Conservation (phyloP, 2,888 invertebrate species). For the Andrena praecox region DNA sequence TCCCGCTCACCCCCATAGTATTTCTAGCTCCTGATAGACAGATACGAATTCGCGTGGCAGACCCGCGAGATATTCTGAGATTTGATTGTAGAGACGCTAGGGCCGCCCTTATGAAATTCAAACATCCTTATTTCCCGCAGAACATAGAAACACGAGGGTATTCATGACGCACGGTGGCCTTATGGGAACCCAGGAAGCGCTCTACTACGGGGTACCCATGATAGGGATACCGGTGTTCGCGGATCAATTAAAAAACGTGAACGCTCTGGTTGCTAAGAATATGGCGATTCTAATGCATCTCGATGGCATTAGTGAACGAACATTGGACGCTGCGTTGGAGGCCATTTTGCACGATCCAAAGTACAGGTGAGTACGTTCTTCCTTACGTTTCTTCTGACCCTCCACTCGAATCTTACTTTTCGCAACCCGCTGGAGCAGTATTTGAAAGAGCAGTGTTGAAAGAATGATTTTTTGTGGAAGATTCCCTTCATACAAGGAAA, state of each 20-base stretch:
- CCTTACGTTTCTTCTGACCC: slow-evolving; percentile 9
- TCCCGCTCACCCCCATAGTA: too few species aligned
- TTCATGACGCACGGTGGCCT: slow-evolving; percentile 78
- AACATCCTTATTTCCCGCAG: slow-evolving; percentile 37
- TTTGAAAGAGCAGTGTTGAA: too few species aligned
- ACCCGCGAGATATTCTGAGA: too few species aligned
- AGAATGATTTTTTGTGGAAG: too few species aligned
- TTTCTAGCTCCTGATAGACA: not conserved
- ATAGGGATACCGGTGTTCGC: slow-evolving; percentile 74
- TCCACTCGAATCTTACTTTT: not conserved
- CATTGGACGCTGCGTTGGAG: slow-evolving; percentile 70
- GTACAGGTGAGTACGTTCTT: slow-evolving; percentile 60
- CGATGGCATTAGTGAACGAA: slow-evolving; percentile 65
- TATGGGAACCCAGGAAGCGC: slow-evolving; percentile 73
- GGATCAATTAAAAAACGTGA: slow-evolving; percentile 75
- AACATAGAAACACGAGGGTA: slow-evolving; percentile 81
- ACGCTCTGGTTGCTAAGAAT: slow-evolving; percentile 66
- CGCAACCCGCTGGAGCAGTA: too few species aligned
- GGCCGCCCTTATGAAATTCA: not conserved
- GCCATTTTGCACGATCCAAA: slow-evolving; percentile 70
- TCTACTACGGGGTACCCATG: slow-evolving; percentile 70
- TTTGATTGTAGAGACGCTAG: too few species aligned
- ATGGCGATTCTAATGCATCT: slow-evolving; percentile 68
- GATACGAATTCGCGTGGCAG: not conserved
- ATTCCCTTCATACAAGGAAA: too few species aligned